Evolutionary conservation across 2,888 invertebrate genomes (phyloP), one percentile per base, ranked within the genome.

Genomic region (Habroteleia sp.): DNA sequence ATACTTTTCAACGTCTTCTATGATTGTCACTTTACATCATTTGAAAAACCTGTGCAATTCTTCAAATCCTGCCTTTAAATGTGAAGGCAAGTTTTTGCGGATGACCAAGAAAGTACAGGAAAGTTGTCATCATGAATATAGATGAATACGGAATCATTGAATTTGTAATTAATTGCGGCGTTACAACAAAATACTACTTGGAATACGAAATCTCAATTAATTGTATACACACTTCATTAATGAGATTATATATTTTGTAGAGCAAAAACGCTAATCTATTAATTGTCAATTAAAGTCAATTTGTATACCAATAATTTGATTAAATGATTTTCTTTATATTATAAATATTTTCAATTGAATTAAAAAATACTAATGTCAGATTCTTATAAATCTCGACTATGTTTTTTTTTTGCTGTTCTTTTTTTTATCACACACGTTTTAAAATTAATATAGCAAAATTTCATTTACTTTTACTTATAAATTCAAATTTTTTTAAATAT

Each of bases 71-170:
- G 39, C 16, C 29, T 48, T 31, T 39, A 31, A 13, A 29, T 16
- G 48, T 20, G 29, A 29, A 31, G 50, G 27, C 62, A 29, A 62
- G 48, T 62, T 62, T 62, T 62, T 48, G 7, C 41, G 16, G 31
- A 11, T 50, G 35, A 10, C 42, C 29, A 56, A 27, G 42, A 66
- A 66, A 66, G 42, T 35, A 6, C 46, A 46, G 35, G 46, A 66
- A 56, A 66, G 66, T 46, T 4, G 35, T 27, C 46, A 39, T 29
- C 56, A 56, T 66, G 56, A 66, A 54, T 66, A 66, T 39, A 31
- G 37, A 56, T 66, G 39, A 54, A 39, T 29, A 25, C 42, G 44
- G 46, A 66, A 66, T 56, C 66, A 56, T 56, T 66, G 37, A 46
- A 56, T 56, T 29, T 25, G 20, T 65, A 65, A 65, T 65, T 65